Base-by-base conservation (phyloP, 1,140 invertebrate genomes). In the Heliconius melpomene region DNA sequence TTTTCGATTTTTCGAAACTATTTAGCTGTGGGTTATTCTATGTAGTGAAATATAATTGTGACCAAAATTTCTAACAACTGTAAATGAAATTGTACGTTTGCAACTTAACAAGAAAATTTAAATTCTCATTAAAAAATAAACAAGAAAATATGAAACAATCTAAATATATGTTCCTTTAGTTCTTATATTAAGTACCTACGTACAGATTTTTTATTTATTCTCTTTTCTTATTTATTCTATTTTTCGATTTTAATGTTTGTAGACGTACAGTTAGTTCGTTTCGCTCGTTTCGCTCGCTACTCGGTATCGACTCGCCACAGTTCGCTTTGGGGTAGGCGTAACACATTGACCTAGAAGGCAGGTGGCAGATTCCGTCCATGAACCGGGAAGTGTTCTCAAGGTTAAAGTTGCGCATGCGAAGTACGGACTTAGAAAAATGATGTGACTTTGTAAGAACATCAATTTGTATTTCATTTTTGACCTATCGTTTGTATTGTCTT, bases 381-480 rank as follows among this genome's bases (percentile, higher is more conserved):
- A 93, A 93, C 90, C 90, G 90, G 91, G 90, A 93, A 93, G 88
- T 89, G 74, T 78, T 82, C 83, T 85, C 90, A 93, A 92, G 91
- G 91, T 91, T 89, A 90, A 87, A 80, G 54, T 86, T 32, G 84
- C 85, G 88, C 90, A 91, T 90, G 91, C 91, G 90, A 85, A 29
- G 29, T 85, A 9, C 20, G 11, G 66, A 71, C 81, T 79, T 81
- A 40, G 32, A n/a, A 29, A 13, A 11, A 57, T 66, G 74, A 72
- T 40, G 71, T 89, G 75, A 89, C 88, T 84, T 90, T 91, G 82
- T 80, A 79, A 75, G 50, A 79, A 75, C 83, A 29, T 29, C 8
- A 2, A n/a, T 29, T 13, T 29, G 23, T 29, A 29, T 66, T 26
- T 23, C 9, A 23, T 3, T 60, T 60, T 60, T 60, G 20, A 11